Conservation (phyloP, 2,113 vertebrate species). For the Elephantulus edwardii region DNA sequence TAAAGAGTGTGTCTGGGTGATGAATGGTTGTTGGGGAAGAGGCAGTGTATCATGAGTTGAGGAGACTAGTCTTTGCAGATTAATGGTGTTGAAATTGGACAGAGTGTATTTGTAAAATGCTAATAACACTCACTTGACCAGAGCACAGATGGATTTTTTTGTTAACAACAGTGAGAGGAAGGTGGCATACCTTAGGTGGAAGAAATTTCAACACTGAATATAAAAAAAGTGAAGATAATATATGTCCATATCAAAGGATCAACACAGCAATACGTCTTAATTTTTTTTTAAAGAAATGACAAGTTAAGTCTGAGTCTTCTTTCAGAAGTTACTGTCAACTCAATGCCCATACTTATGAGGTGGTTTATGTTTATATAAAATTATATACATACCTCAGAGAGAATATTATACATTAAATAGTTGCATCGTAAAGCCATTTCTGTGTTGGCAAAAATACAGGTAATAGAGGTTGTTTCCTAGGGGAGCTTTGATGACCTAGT, state of each 20-base stretch:
- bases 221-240: neutral
- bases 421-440: neutral
- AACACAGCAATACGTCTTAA: neutral
- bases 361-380: neutral
- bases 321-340: too few relatives aligned
- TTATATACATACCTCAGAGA: neutral
- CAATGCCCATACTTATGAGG: neutral
- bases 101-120: neutral
- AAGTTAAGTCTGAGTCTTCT: too few relatives aligned
- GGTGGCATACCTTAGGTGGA: neutral
- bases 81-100: neutral
- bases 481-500: too few relatives aligned
- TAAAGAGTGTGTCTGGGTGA: neutral
- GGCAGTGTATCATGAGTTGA: neutral
- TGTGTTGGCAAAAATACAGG: conserved; percentile 20
- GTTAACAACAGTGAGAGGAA: neutral
- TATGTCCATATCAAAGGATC: neutral
- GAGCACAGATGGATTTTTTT: neutral
- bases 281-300: neutral
- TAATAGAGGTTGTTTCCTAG: too few relatives aligned
- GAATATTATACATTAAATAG: neutral
- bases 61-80: neutral
- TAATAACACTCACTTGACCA: neutral
- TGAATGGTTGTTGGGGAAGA: neutral
- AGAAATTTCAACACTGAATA: neutral